A percentile compares a stretch with the other conserved stretches of the same genome.
Conservation (phyloP, 1,140 invertebrate species). For the Drosophila pectinifera region DNA sequence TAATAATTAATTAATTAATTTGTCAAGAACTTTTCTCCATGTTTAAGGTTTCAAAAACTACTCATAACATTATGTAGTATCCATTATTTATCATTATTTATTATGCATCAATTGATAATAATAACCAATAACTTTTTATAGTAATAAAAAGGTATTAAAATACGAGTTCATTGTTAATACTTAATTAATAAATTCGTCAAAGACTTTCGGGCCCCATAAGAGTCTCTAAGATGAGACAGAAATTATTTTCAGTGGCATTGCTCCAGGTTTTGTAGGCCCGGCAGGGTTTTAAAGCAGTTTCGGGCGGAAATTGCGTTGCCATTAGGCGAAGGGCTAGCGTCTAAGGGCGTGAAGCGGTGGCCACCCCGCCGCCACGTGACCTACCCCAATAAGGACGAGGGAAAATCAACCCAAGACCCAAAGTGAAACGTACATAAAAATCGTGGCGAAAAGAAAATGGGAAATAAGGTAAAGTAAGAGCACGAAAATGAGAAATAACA, state of each 20-base stretch:
- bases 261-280: conserved; percentile 55
- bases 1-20: background rate
- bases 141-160: too few species aligned
- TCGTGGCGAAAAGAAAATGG: conserved; percentile 47
- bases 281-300: conserved; percentile 49
- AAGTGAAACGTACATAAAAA: conserved; percentile 38
- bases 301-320: conserved; percentile 74
- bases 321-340: conserved; percentile 53
- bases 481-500: conserved; percentile 47
- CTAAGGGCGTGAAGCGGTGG: conserved; percentile 24
- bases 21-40: too few species aligned
- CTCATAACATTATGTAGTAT: too few species aligned
- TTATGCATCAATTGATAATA: too few species aligned
- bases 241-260: conserved; percentile 20
- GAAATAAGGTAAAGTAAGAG: conserved; percentile 45
- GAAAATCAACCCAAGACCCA: conserved; percentile 6
- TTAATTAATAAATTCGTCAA: too few species aligned
- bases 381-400: too few species aligned
- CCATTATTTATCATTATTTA: too few species aligned
- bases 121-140: too few species aligned
- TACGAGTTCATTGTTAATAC: background rate
- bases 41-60: too few species aligned
- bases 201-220: too few species aligned
- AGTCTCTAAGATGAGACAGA: too few species aligned
- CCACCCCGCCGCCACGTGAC: conserved; percentile 43